A percentile compares a stretch with the other conserved stretches of the same genome.
phyloP scores from a whole-genome alignment of 2,888 invertebrate genomes.

The Lycaena phlaeas region DNA sequence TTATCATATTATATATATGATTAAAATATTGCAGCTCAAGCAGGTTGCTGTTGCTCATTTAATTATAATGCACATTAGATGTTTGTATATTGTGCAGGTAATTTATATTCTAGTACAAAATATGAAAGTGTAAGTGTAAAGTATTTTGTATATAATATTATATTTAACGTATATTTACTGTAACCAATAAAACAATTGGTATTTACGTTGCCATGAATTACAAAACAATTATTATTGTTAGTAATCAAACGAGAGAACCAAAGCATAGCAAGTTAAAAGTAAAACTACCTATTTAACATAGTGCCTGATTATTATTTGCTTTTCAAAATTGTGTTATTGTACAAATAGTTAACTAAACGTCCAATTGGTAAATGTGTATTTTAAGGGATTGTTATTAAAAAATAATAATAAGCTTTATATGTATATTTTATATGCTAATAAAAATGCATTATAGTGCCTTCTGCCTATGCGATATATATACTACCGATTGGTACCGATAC shows the following conservation, averaged over 20 bases:
- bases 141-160: slow-evolving; percentile 2
- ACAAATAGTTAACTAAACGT: slow-evolving; percentile 6
- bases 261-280: slow-evolving; percentile 1
- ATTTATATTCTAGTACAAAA: slow-evolving; percentile 5
- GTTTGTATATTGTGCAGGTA: slow-evolving; percentile 1
- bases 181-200: slow-evolving; percentile 3
- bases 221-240: neutral
- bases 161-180: neutral
- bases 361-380: neutral
- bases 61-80: neutral
- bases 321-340: slow-evolving; percentile 3
- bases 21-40: slow-evolving; percentile 3
- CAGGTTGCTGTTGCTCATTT: slow-evolving; percentile 6
- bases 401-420: neutral
- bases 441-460: slow-evolving; percentile 3
- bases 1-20: neutral
- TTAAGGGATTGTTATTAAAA: neutral
- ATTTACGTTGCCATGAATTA: slow-evolving; percentile 6
- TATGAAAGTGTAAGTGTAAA: neutral
- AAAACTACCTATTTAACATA: slow-evolving; percentile 15
- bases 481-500: too few species aligned
- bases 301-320: slow-evolving; percentile 11
- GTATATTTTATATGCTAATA: neutral
- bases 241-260: neutral
- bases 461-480: too few species aligned